phyloP scores from a whole-genome alignment of 2,888 invertebrate genomes.

The Dolichopus griseipennis region DNA sequence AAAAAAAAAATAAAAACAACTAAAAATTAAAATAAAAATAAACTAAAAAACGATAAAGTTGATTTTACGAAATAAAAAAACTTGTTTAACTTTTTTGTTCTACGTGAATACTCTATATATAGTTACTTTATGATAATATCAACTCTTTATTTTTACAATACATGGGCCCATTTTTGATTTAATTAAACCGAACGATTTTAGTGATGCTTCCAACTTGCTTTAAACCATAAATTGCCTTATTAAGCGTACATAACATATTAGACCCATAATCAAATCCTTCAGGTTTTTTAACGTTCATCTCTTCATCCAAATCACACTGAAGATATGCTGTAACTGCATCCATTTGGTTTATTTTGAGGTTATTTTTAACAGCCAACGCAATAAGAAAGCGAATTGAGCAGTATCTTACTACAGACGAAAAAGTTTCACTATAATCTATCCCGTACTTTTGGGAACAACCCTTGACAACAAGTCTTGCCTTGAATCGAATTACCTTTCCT shows the following conservation, averaged over 20 bases:
- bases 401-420: conserved; percentile 15
- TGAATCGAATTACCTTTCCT: conserved; percentile 10
- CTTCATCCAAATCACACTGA: conserved; percentile 16
- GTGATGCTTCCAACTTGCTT: conserved; percentile 19
- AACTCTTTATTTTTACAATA: no score
- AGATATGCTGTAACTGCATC: conserved; percentile 19
- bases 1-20: no score
- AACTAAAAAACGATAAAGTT: no score
- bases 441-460: conserved; percentile 14
- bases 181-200: no score
- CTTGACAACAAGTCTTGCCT: conserved; percentile 15
- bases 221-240: conserved; percentile 20
- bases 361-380: conserved; percentile 14
- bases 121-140: no score
- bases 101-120: no score
- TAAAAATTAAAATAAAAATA: no score
- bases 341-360: conserved; percentile 17
- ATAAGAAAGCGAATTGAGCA: conserved; percentile 16
- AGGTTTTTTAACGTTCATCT: conserved; percentile 19
- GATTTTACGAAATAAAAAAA: no score
- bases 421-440: conserved; percentile 14
- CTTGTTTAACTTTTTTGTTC: no score
- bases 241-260: conserved; percentile 13
- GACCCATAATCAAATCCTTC: conserved; percentile 18
- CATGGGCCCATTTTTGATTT: no score